Conservation (phyloP, 2,113 vertebrate genomes). For the Ia io region DNA sequence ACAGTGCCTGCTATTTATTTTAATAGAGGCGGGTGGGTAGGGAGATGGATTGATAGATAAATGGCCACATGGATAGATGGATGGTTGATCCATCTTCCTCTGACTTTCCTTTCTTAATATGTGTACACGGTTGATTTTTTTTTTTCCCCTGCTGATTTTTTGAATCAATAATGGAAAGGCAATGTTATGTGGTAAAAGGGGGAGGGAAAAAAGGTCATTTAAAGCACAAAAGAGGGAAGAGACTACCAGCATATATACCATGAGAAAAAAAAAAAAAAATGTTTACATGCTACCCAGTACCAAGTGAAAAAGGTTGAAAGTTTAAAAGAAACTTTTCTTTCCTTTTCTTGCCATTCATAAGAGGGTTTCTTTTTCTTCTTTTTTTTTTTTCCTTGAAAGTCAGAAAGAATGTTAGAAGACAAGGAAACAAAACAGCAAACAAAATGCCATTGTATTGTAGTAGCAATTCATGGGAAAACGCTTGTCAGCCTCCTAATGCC, state of each 20-base stretch:
- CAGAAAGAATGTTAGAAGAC: constrained; percentile 90
- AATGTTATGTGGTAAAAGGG: constrained; percentile 9
- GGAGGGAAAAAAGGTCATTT: not conserved
- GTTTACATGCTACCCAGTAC: constrained; percentile 64
- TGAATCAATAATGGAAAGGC: constrained; percentile 62
- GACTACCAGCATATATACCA: constrained; percentile 38
- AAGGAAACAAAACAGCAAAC: constrained; percentile 89
- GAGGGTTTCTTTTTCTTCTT: constrained; percentile 64
- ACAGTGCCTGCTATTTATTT: constrained; percentile 75
- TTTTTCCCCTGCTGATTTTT: constrained; percentile 56
- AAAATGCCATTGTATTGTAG: constrained; percentile 93
- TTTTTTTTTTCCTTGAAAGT: constrained; percentile 73
- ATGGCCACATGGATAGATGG: constrained; percentile 71
- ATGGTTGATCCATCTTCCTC: constrained; percentile 74
- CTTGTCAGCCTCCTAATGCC: constrained; percentile 86
- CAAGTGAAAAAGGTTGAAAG: constrained; percentile 59
- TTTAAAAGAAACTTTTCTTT: constrained; percentile 81
- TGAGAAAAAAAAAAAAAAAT: constrained; percentile 40
- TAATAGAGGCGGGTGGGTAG: constrained; percentile 68
- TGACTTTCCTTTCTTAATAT: constrained; percentile 72
- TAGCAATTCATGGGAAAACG: constrained; percentile 85
- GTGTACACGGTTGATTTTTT: constrained; percentile 69
- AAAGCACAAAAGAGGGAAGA: constrained; percentile 23
- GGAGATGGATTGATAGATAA: constrained; percentile 73
- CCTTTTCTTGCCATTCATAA: constrained; percentile 71